Evolutionary conservation across 1,140 invertebrate species (phyloP), one percentile per base, ranked within the genome.

Genomic region (Meloidogyne chitwoodi): DNA sequence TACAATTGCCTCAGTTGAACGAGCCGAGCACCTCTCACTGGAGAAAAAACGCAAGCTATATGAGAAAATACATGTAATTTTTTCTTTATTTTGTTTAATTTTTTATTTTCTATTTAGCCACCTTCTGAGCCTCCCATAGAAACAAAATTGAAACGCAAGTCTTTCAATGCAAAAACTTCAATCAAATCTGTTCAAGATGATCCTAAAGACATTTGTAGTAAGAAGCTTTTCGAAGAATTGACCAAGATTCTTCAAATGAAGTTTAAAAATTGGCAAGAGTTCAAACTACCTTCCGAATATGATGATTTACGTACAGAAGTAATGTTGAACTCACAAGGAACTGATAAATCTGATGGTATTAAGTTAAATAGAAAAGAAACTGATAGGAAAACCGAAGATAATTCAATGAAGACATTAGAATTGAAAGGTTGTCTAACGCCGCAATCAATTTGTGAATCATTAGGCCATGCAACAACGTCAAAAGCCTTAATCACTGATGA

Each of bases 1-100:
- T 11, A 66, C 71, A 27, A 27, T 66, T 26, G 71, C 61, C 1
- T 29, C 64, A 27, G 19, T 74, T 66, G 64, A 63, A 26, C 48
- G 71, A 2, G 26, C 27, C 8, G 71, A 74, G 27, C 71, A 74
- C 11, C 48, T 38, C 5, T 26, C 41, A 19, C 41, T 65, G 12
- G 27, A 74, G 10, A 74, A 64, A 29, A 34, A 74, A 19, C 38
- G 56, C 8, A 70, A 70, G n/a, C 48, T n/a, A 56, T n/a, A n/a
- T 56, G 48, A 56, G 12, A 56, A n/a, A n/a, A 56, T 56, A 56
- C 48, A 56, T 56, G 48, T 65, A 65, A 29, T 14, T 0, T 64
- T 64, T n/a, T 0, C 11, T 27, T 65, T n/a, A 16, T 19, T 29
- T 0, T 27, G n/a, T 27, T 64, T 24, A 27, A 16, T 22, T 65